Base-by-base conservation (phyloP, 2,888 invertebrate species). In the Trachelus stipa region DNA sequence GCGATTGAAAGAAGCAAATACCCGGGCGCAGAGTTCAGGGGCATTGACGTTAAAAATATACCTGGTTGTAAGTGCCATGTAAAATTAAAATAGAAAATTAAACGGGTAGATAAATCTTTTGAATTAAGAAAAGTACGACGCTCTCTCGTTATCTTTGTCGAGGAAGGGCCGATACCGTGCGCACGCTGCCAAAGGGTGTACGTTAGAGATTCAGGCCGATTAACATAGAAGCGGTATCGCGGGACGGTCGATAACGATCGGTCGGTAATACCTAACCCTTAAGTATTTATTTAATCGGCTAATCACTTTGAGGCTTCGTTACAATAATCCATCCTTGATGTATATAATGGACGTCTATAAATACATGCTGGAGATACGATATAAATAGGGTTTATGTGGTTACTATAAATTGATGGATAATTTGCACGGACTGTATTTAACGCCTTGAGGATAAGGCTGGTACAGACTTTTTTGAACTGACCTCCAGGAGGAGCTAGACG, bases 351-450 rank as follows among this genome's bases (percentile, higher is more conserved):
- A 56, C 56, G 56, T 9, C 56, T 56, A 56, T 56, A 56, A 56
- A 56, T 77, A 79, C 74, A 73, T 77, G 79, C 40, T 74, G 76
- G 69, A 74, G 76, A 73, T 56, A 35, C 56, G 76, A 37, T 56
- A 23, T 56, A 56, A 56, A 56, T 56, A 23, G 23, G 23, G 56
- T 56, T 79, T 79, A 75, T 73, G 79, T 76, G 76, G 81, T 83
- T 83, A 82, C 81, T 80, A 56, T 79, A 81, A 83, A 83, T 83
- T 83, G 78, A 83, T 81, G 82, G 81, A 79, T 82, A 82, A 83
- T 81, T 79, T 76, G 68, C 68, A 35, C 75, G 79, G 79, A 78
- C 83, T 77, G 79, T 83, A 81, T 80, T 84, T 82, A 80, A 78
- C 79, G 81, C 79, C 73, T 75, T 76, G 80, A 79, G 81, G 80